Conservation (phyloP, 2,113 vertebrate genomes). For the Silurus meridionalis region DNA sequence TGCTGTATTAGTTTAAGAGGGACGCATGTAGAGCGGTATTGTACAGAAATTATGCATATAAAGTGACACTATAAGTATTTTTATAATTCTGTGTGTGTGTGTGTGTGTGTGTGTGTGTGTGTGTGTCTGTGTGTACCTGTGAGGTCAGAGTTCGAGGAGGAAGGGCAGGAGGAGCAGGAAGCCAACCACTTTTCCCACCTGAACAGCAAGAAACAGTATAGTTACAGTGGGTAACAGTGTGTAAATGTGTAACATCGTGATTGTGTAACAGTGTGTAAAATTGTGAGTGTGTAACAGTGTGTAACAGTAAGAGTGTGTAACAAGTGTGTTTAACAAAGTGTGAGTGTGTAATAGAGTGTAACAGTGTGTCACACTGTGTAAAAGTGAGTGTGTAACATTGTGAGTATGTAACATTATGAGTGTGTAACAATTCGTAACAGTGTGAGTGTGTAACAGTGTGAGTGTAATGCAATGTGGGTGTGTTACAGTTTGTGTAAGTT, state of each 20-base stretch:
- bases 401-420: background rate
- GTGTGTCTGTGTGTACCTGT: constrained; percentile 75
- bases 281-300: background rate
- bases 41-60: background rate
- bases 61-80: background rate
- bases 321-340: background rate
- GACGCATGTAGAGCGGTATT: background rate
- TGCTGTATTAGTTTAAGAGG: background rate
- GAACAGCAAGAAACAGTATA: constrained; percentile 48
- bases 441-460: background rate
- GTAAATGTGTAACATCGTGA: background rate
- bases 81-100: constrained; percentile 4
- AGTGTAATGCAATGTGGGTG: background rate
- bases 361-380: background rate
- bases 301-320: background rate
- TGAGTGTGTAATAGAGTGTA: background rate
- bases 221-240: background rate
- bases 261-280: background rate
- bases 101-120: background rate
- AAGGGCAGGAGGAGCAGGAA: constrained; percentile 84
- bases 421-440: background rate
- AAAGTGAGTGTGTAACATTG: background rate
- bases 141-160: constrained; percentile 84
- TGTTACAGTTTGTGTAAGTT: background rate
- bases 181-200: constrained; percentile 79